These are phyloP conservation scores for Rugalucina vietnamica DNA, from an alignment of 2,888 invertebrate species.

Conservation along the genomic window DNA sequence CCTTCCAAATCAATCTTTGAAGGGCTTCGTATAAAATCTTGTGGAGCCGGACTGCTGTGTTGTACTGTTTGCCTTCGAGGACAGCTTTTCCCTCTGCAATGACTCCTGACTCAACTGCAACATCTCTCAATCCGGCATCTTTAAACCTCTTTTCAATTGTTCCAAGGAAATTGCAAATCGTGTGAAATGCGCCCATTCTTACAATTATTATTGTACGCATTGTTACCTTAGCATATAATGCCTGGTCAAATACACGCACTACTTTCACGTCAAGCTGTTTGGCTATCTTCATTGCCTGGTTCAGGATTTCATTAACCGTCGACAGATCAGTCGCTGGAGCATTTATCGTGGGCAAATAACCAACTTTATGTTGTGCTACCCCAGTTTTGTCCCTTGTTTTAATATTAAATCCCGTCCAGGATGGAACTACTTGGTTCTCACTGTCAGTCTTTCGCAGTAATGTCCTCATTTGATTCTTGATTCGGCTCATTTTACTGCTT, in stretches of 20 bases:
- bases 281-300: background rate
- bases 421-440: background rate
- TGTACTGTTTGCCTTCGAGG: background rate
- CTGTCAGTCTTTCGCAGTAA: too few species aligned
- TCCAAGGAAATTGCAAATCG: background rate
- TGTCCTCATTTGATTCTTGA: too few species aligned
- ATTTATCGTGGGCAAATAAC: background rate
- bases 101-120: background rate
- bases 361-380: background rate
- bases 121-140: background rate
- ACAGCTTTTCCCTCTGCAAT: background rate
- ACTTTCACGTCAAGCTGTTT: background rate
- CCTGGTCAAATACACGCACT: background rate
- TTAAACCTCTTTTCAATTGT: background rate
- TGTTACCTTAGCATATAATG: background rate
- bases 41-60: background rate
- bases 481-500: too few species aligned
- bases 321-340: background rate
- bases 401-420: background rate
- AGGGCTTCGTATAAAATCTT: background rate
- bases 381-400: background rate
- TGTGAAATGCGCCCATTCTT: background rate
- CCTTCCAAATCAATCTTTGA: background rate
- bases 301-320: background rate
- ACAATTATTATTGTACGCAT: background rate